Percentiles rank a stretch among this genome's conserved stretches.
Conservation (phyloP, 2,797 vertebrate species). For the Kryptopterus vitreolus region DNA sequence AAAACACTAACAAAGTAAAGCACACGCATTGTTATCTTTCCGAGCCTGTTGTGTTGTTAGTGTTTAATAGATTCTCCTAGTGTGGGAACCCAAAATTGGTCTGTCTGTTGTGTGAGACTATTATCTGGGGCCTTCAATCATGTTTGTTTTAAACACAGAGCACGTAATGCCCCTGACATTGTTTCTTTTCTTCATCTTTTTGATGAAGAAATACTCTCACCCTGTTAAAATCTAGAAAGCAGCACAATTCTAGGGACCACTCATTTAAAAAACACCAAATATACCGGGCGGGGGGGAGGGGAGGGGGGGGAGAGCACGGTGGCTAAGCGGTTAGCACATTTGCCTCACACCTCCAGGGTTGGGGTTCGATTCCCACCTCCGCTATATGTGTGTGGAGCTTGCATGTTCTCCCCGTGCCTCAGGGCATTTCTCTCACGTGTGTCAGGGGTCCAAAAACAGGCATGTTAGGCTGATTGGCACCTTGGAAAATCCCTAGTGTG, state of each 20-base stretch:
- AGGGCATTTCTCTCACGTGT: too few species aligned
- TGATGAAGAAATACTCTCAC: neutral
- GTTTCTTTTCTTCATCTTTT: slow-evolving; percentile 16
- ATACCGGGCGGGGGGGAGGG: too few species aligned
- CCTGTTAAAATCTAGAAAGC: neutral
- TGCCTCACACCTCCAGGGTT: too few species aligned
- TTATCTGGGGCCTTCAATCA: slow-evolving; percentile 12
- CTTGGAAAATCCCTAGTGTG: too few species aligned
- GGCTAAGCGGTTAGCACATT: too few species aligned
- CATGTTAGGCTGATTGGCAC: too few species aligned
- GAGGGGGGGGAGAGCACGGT: too few species aligned
- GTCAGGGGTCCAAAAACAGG: too few species aligned
- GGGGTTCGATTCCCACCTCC: too few species aligned
- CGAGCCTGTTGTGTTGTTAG: neutral
- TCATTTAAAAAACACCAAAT: slow-evolving; percentile 2
- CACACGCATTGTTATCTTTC: neutral
- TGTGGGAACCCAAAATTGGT: slow-evolving; percentile 5
- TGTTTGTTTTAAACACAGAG: slow-evolving; percentile 23
- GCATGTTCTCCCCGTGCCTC: too few species aligned
- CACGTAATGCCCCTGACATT: slow-evolving; percentile 9
- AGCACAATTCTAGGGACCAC: neutral
- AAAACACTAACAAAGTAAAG: neutral
- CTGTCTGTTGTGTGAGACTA: slow-evolving; percentile 2
- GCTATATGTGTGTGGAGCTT: too few species aligned
- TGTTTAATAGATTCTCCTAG: neutral